These are phyloP conservation scores for Rhagonycha fulva DNA, from an alignment of 2,888 invertebrate genomes.

Conservation along the genomic window DNA sequence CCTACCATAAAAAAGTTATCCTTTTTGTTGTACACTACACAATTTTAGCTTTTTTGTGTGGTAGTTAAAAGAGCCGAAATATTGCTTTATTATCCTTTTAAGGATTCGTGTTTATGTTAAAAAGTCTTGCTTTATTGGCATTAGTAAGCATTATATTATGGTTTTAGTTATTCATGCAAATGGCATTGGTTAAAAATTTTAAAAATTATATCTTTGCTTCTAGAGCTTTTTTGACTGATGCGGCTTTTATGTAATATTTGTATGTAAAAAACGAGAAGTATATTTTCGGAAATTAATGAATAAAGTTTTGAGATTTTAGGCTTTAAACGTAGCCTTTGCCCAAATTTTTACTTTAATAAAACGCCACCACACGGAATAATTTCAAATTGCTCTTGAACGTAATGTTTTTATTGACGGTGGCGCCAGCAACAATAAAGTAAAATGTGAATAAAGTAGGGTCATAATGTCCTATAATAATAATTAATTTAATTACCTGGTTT, in stretches of 20 bases:
- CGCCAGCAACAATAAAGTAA: no score
- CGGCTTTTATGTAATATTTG: neutral
- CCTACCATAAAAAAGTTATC: neutral
- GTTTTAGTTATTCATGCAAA: neutral
- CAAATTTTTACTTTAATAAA: no score
- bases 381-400: no score
- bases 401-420: no score
- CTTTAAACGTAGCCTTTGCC: no score
- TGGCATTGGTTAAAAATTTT: neutral
- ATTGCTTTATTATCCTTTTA: neutral
- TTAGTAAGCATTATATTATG: neutral
- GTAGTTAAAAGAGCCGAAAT: neutral
- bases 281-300: neutral
- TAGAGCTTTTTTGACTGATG: neutral
- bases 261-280: neutral
- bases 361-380: no score
- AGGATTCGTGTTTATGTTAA: neutral
- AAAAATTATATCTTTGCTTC: neutral
- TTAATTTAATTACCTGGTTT: no score
- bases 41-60: neutral
- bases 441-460: no score
- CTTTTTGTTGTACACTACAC: neutral
- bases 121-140: neutral
- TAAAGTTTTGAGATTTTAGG: no score
- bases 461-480: no score